Evolutionary conservation across 2,888 invertebrate species (phyloP).

Genomic region (Bombylius discolor): DNA sequence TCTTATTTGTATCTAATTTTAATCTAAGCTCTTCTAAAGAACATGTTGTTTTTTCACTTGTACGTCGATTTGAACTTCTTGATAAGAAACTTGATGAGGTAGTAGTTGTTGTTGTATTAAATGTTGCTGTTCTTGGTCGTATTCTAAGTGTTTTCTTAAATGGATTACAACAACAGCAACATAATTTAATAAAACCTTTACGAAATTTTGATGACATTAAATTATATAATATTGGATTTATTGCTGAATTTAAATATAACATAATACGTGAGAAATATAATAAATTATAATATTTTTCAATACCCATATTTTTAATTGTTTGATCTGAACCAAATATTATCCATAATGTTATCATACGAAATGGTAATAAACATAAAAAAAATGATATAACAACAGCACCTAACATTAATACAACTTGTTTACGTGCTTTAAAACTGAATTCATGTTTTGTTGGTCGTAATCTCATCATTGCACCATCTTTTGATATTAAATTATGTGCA

Average conservation of each 20-base stretch:
- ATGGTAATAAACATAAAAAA: conserved; percentile 78
- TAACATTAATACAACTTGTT: conserved; percentile 76
- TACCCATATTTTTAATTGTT: conserved; percentile 51
- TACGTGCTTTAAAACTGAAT: conserved; percentile 58
- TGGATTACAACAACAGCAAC: conserved; percentile 38
- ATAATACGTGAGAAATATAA: conserved; percentile 74
- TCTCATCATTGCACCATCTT: conserved; percentile 47
- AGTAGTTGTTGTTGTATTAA: conserved; percentile 43
- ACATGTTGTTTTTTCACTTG: conserved; percentile 32
- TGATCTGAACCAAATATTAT: conserved; percentile 64
- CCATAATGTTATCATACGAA: conserved; percentile 70
- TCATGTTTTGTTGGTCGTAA: conserved; percentile 58
- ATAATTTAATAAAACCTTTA: conserved; percentile 57
- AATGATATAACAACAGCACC: conserved; percentile 78
- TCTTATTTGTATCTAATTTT: neutral
- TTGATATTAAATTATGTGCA: conserved; percentile 64
- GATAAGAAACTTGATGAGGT: conserved; percentile 47
- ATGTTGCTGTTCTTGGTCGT: conserved; percentile 40
- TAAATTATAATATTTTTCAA: conserved; percentile 68
- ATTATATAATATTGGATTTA: conserved; percentile 86
- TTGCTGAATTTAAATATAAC: conserved; percentile 78
- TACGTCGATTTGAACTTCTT: conserved; percentile 45
- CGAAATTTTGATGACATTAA: conserved; percentile 85
- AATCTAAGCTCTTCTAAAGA: conserved; percentile 10
- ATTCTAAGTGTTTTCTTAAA: conserved; percentile 36